A percentile compares a stretch with the other conserved stretches of the same genome.
Conservation (phyloP, 2,797 vertebrate species). For the Lycodopsis pacificus region DNA sequence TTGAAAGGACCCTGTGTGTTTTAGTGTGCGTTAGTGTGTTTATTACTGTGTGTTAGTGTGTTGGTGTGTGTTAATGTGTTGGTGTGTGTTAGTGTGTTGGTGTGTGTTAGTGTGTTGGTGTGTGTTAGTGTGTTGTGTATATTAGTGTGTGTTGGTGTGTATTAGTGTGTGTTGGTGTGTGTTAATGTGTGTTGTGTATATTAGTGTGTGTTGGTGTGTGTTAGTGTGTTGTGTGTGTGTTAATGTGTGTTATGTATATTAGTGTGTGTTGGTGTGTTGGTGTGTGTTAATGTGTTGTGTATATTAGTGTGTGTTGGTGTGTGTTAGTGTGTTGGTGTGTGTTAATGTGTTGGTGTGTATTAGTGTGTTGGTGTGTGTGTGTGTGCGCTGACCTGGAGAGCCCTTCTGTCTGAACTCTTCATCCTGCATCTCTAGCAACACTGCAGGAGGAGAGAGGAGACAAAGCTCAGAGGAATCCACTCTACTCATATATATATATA, state of each 20-base stretch:
- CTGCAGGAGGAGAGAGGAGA: conserved; percentile 74
- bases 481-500: not conserved
- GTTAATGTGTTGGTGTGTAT: conserved; percentile 3
- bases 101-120: too few relatives aligned
- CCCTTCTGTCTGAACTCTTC: conserved; percentile 89
- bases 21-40: not conserved
- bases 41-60: not conserved
- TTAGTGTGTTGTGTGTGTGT: conserved; percentile 15
- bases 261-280: not conserved
- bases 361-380: conserved; percentile 21
- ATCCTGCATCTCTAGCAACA: conserved; percentile 90
- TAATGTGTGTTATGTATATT: too few relatives aligned
- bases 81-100: too few relatives aligned
- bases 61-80: too few relatives aligned
- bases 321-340: conserved; percentile 10
- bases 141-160: not conserved
- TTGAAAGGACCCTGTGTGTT: not conserved
- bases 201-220: too few relatives aligned
- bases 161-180: not conserved
- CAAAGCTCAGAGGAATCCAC: conserved; percentile 41
- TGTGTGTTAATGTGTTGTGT: too few relatives aligned
- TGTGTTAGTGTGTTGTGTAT: too few relatives aligned
- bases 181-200: too few relatives aligned
- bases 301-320: not conserved
- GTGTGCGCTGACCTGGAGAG: conserved; percentile 86